A percentile compares a stretch with the other conserved stretches of the same genome.
Conservation (phyloP, 23 tunicate genomes). For the Styela clava region DNA sequence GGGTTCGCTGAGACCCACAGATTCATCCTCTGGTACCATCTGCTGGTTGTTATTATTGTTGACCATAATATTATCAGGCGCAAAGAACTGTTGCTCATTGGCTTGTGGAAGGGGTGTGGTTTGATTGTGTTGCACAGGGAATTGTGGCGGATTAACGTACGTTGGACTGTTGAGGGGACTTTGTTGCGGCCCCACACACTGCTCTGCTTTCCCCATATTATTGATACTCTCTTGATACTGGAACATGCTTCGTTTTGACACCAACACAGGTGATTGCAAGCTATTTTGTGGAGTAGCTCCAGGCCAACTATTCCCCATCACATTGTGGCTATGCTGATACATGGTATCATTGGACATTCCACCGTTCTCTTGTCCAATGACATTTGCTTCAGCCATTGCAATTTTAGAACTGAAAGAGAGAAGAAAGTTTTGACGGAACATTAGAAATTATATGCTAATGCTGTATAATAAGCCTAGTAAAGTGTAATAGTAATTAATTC, state of each 20-base stretch:
- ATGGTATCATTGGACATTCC: neutral
- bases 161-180: conserved; percentile 30
- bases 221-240: conserved; percentile 1
- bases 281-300: neutral
- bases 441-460: too few relatives aligned
- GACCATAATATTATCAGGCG: conserved; percentile 25
- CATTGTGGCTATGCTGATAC: neutral
- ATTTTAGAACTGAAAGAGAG: neutral
- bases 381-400: neutral
- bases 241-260: conserved; percentile 12
- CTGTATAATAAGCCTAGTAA: too few relatives aligned
- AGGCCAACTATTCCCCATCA: conserved; percentile 15
- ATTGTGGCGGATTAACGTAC: conserved; percentile 4
- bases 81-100: conserved; percentile 26
- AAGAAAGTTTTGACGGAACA: too few relatives aligned
- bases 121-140: conserved; percentile 13
- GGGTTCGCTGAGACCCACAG: neutral
- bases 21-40: neutral
- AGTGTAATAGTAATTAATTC: too few relatives aligned
- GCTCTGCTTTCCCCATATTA: neutral
- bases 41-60: conserved; percentile 20
- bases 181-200: neutral
- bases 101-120: conserved; percentile 22
- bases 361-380: neutral
- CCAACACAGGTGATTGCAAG: conserved; percentile 5